Evolutionary conservation across 2,888 invertebrate genomes (phyloP).

Genomic region (Oscheius myriophilus): DNA sequence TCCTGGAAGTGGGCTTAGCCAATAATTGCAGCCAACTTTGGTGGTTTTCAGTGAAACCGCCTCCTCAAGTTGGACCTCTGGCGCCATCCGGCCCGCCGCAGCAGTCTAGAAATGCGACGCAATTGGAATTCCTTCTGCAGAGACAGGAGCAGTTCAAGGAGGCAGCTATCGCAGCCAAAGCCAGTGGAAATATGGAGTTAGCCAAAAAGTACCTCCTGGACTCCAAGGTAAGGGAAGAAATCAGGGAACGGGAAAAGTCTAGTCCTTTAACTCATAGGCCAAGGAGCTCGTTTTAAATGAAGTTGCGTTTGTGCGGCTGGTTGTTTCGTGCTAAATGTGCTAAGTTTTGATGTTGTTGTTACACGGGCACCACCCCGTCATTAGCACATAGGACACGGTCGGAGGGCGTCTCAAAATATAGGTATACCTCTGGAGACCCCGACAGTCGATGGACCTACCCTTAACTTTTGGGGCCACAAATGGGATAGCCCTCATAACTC

Average conservation of each 20-base stretch:
- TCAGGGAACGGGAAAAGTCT: background rate
- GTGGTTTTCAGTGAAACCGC: slow-evolving; percentile 28
- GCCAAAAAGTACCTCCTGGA: slow-evolving; percentile 59
- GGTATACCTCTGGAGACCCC: no score
- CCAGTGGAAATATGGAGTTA: slow-evolving; percentile 57
- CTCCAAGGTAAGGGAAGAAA: slow-evolving; percentile 42
- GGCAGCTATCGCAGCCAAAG: slow-evolving; percentile 64
- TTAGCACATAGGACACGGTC: no score
- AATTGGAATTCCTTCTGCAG: slow-evolving; percentile 54
- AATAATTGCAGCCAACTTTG: background rate
- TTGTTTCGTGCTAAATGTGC: no score
- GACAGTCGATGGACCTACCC: no score
- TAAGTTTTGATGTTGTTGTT: no score
- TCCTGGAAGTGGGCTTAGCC: slow-evolving; percentile 14
- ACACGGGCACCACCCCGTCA: no score
- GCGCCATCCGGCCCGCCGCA: slow-evolving; percentile 42
- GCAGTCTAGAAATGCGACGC: slow-evolving; percentile 39
- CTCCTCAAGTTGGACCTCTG: slow-evolving; percentile 46
- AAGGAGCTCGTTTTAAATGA: background rate
- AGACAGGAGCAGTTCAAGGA: slow-evolving; percentile 62
- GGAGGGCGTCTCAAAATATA: no score
- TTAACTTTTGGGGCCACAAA: no score
- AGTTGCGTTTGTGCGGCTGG: no score
- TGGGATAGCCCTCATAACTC: no score
- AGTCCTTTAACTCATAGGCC: background rate